Evolutionary conservation across 2,797 vertebrate genomes (phyloP), one percentile per base, ranked within the genome.

Genomic region (Paramormyrops hopkinsi): DNA sequence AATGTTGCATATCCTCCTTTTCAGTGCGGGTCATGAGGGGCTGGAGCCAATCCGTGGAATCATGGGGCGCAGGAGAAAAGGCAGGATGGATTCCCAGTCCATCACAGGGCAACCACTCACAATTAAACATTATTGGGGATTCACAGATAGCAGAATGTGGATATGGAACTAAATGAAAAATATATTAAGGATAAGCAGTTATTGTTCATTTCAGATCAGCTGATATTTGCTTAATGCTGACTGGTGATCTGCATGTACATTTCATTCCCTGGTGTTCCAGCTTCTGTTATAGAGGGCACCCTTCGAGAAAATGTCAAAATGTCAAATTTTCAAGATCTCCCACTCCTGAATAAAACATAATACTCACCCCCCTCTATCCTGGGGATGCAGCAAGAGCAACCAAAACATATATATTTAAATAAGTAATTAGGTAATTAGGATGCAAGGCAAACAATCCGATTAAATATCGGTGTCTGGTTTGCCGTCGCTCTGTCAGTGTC

Each of bases 291-390:
- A 59, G 89, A 62, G 82, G 76, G 79, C 50, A 82, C 89, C 90
- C 89, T 92, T 89, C 89, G 88, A 90, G 88, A 91, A 91, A 84
- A 90, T 89, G 92, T 92, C 90, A 94, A 92, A 92, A 87, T 90
- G 76, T 88, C 88, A 92, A 88, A 90, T 92, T 92, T 89, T 93
- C 91, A 92, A 91, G 87, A 86, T 91, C 89, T 90, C 79, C 90
- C 89, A 37, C 14, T 86, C 90, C 94, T 95, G 90, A 94, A 94
- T 96, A 94, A 95, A 92, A 92, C 90, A 95, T 93, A 86, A 86
- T 11, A 33, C 46, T 85, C 83, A 85, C 3, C 12, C 82, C 44
- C 54, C 50, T 33, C 41, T 79, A 91, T 92, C 91, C 89, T 92
- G 93, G 92, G 90, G 88, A 83, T 90, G 6, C 37, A n/a, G 73